phyloP scores from a whole-genome alignment of 2,888 invertebrate species.

The Hypomecis punctinalis region DNA sequence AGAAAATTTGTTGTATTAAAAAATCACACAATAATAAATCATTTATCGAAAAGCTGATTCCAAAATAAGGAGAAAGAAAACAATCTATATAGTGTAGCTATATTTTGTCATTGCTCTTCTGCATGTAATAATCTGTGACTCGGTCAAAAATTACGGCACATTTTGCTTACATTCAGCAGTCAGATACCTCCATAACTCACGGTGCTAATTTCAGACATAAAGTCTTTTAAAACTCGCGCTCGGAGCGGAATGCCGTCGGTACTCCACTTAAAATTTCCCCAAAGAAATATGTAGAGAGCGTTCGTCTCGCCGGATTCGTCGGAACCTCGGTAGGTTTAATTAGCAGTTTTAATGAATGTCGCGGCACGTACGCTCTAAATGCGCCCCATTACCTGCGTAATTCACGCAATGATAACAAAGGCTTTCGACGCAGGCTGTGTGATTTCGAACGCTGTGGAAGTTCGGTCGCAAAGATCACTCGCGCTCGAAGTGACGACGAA shows the following conservation, averaged over 20 bases:
- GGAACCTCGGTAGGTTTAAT: constrained; percentile 77
- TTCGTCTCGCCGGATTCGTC: constrained; percentile 62
- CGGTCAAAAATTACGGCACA: not conserved
- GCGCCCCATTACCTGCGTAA: constrained; percentile 79
- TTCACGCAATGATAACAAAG: constrained; percentile 80
- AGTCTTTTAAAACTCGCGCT: constrained; percentile 51
- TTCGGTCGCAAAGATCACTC: not conserved
- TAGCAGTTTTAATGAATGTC: constrained; percentile 81
- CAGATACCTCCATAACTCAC: constrained; percentile 44
- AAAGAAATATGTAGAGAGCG: constrained; percentile 65
- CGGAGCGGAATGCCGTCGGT: constrained; percentile 50
- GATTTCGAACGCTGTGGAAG: not conserved
- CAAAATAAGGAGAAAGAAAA: no score
- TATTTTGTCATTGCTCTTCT: no score
- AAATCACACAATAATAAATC: no score
- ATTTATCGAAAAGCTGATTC: no score
- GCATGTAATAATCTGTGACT: no score
- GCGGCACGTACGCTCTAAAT: constrained; percentile 79
- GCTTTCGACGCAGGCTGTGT: constrained; percentile 37
- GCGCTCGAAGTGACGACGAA: not conserved
- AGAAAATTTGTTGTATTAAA: no score
- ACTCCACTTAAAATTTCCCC: constrained; percentile 60
- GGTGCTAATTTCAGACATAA: constrained; percentile 50
- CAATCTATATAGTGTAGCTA: no score
- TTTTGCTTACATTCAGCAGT: constrained; percentile 7